Evolutionary conservation across 2,797 vertebrate species (phyloP).

Genomic region (Melanotaenia trifasciata): DNA sequence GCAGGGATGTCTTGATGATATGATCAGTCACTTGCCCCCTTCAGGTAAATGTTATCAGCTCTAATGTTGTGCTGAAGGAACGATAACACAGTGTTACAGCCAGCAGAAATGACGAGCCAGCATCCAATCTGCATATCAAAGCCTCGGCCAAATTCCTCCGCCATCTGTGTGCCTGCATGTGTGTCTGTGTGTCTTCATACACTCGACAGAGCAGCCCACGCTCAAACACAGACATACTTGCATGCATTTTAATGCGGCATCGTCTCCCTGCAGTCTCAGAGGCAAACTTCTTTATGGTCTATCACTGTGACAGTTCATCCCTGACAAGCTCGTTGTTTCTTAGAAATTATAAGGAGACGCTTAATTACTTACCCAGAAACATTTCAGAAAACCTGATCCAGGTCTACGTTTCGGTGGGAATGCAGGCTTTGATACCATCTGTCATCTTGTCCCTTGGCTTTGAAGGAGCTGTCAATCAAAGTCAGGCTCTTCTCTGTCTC

Average conservation of each 20-base stretch:
- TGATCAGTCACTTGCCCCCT: constrained; percentile 73
- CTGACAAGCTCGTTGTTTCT: constrained; percentile 59
- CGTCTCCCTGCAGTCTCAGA: constrained; percentile 45
- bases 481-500: constrained; percentile 33
- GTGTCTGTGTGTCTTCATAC: background rate
- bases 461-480: constrained; percentile 65
- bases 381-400: constrained; percentile 35
- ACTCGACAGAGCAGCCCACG: constrained; percentile 1
- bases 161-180: constrained; percentile 61
- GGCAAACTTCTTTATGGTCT: constrained; percentile 43
- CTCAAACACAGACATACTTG: constrained; percentile 1
- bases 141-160: constrained; percentile 69
- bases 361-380: constrained; percentile 47
- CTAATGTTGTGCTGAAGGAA: constrained; percentile 64
- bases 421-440: constrained; percentile 62
- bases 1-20: constrained; percentile 61
- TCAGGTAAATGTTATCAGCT: constrained; percentile 78
- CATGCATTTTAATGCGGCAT: constrained; percentile 29
- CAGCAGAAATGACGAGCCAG: constrained; percentile 71
- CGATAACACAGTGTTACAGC: constrained; percentile 69
- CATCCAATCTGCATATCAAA: constrained; percentile 80
- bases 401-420: constrained; percentile 35
- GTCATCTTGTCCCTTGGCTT: constrained; percentile 67
- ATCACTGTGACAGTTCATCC: constrained; percentile 33
- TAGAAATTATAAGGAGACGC: constrained; percentile 38